Percentiles rank a stretch among this genome's conserved stretches.
Conservation (phyloP, 2,888 invertebrate genomes). For the Cephus spinipes region DNA sequence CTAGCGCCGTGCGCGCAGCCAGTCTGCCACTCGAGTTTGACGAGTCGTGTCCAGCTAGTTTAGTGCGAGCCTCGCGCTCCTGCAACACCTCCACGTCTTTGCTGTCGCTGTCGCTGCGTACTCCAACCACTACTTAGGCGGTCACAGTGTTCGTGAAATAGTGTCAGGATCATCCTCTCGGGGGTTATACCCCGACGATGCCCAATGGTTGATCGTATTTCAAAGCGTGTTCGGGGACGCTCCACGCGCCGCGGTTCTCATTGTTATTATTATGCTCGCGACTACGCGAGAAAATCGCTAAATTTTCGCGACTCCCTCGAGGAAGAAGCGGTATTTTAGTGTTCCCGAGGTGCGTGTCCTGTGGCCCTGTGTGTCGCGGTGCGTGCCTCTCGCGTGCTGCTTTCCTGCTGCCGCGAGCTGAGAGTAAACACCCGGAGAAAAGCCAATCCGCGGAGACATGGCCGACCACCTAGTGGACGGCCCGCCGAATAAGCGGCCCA, state of each 20-base stretch:
- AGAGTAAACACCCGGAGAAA: slow-evolving; percentile 32
- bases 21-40: slow-evolving; percentile 50
- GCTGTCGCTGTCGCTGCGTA: background rate
- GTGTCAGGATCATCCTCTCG: slow-evolving; percentile 8
- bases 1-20: slow-evolving; percentile 64
- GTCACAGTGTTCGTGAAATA: background rate
- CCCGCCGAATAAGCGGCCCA: slow-evolving; percentile 96
- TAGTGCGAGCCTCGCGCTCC: slow-evolving; percentile 31
- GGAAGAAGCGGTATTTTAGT: slow-evolving; percentile 38
- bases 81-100: slow-evolving; percentile 25
- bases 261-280: slow-evolving; percentile 50
- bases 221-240: slow-evolving; percentile 77
- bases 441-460: slow-evolving; percentile 71
- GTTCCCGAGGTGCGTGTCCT: slow-evolving; percentile 36
- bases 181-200: slow-evolving; percentile 72
- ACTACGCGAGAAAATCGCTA: slow-evolving; percentile 37
- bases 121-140: background rate
- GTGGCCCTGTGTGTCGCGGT: slow-evolving; percentile 46
- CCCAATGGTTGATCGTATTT: slow-evolving; percentile 83
- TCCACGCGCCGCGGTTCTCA: slow-evolving; percentile 58
- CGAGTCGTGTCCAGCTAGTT: slow-evolving; percentile 35
- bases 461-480: slow-evolving; percentile 95
- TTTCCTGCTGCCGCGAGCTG: slow-evolving; percentile 21
- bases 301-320: slow-evolving; percentile 34
- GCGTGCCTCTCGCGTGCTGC: slow-evolving; percentile 30